Evolutionary conservation across 2,797 vertebrate genomes (phyloP), one percentile per base, ranked within the genome.

Genomic region (Pempheris klunzingeri): DNA sequence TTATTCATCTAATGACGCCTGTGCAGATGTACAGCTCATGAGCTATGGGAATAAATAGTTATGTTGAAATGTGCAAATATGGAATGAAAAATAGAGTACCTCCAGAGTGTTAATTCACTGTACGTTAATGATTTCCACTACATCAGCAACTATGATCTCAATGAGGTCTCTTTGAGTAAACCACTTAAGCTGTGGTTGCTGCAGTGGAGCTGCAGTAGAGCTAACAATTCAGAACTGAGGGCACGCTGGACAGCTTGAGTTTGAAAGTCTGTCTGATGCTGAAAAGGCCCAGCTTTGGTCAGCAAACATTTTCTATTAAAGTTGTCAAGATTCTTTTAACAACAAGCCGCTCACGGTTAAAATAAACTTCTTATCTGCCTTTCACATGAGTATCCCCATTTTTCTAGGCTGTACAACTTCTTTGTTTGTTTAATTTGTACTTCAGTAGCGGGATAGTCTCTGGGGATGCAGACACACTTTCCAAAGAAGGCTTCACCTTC

Each of bases 1-100:
- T 77, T 54, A 86, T 71, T 61, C 77, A 81, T 82, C 60, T 17
- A 43, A 55, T 82, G 74, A 75, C 20, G 44, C 30, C 1, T 43
- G 59, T 53, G 36, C 38, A 54, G 54, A 36, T 66, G 41, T 69
- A 36, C 41, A 54, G 41, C 64, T 39, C 46, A 22, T n/a, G 38
- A 68, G 44, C 50, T 30, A 3, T 6, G 20, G 77, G 26, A 54
- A 77, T 39, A 28, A 44, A 60, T 10, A 44, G n/a, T 59, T 36
- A 18, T 11, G 36, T 15, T 26, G 36, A 34, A 58, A 67, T 50
- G 58, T 72, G 71, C 61, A 61, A 15, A 50, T 18, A 46, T 12
- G 60, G 34, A 50, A 54, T 12, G 28, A 43, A 32, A 32, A 41
- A 2, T 7, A 1, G 3, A 12, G 8, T 2, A n/a, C 39, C 14